Base-by-base conservation (phyloP, 2,113 vertebrate species). In the Albula goreensis region DNA sequence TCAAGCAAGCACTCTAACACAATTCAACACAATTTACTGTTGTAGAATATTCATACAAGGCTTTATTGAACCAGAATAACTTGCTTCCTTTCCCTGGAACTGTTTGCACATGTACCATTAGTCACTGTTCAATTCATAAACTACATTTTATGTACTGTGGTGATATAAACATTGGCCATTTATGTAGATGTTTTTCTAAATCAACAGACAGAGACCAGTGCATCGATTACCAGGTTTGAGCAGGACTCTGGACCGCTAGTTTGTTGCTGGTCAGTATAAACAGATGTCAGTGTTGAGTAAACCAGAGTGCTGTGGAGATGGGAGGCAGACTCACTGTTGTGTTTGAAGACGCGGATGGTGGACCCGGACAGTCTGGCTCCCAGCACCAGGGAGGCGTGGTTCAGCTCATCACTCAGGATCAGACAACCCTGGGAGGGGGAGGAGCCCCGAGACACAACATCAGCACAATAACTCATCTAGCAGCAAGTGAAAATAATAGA, bases 341-440 rank as follows among this genome's bases (percentile, higher is more conserved):
- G 97, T 86, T 97, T 97, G 94, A 97, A 97, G 91, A 97, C 93
- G 60, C 97, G 93, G 94, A 97, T 97, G 88, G 96, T 97, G 93
- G 97, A 96, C 89, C 96, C 95, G 2, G 97, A 97, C 57, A 97
- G 91, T 85, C 97, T 96, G 90, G 97, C 97, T 91, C 97, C 97
- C 0, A 97, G 91, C 70, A 97, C 96, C 85, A 97, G 90, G 5
- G 97, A 97, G 7, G 96, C 96, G 48, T 97, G 97, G 92, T 97
- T 97, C 89, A 97, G 90, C 85, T 97, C 97, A 91, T 97, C 97
- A 89, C 97, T 97, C 89, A 97, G 90, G 90, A 97, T 97, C 88
- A 97, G 91, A 91, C 97, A 97, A 78, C 97, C 96, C 97, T 97
- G 89, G 10, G 81, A 89, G 89, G 50, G 89, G 50, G 49, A 63